A percentile compares a stretch with the other conserved stretches of the same genome.
These are phyloP conservation scores for Cotesia congregata DNA, from an alignment of 2,888 invertebrate genomes.

Conservation along the genomic window DNA sequence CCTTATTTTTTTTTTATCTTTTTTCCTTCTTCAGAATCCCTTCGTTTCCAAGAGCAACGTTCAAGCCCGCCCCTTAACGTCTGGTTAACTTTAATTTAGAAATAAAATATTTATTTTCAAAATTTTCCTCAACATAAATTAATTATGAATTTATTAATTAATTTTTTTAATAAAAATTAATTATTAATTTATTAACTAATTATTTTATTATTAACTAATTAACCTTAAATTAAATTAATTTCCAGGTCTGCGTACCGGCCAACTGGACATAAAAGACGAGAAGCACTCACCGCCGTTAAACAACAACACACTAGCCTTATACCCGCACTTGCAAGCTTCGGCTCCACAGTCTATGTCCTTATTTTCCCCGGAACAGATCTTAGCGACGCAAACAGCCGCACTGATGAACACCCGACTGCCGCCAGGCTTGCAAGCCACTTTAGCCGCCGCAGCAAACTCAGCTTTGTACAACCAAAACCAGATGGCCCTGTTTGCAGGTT, in stretches of 20 bases:
- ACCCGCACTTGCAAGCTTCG: slow-evolving; percentile 63
- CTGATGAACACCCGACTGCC: slow-evolving; percentile 74
- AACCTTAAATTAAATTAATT: slow-evolving; percentile 14
- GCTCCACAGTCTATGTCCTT: slow-evolving; percentile 43
- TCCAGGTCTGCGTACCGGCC: slow-evolving; percentile 61
- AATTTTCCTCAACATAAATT: background rate
- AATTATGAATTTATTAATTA: background rate
- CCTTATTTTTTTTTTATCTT: background rate
- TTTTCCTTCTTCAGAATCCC: slow-evolving; percentile 48
- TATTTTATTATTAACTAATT: background rate
- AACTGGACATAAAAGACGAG: slow-evolving; percentile 71
- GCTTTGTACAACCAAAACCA: slow-evolving; percentile 75
- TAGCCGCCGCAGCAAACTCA: slow-evolving; percentile 72
- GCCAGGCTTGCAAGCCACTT: slow-evolving; percentile 73
- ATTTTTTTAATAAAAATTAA: too few relatives aligned
- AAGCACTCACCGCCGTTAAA: slow-evolving; percentile 75
- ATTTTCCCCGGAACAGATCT: slow-evolving; percentile 70
- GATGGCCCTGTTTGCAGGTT: slow-evolving; percentile 74
- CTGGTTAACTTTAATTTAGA: slow-evolving; percentile 56
- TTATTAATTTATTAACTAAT: too few relatives aligned
- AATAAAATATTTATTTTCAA: background rate
- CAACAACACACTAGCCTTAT: slow-evolving; percentile 72
- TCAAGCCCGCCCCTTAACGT: slow-evolving; percentile 53
- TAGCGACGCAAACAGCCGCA: slow-evolving; percentile 70
- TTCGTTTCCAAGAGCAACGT: slow-evolving; percentile 56